Percentiles rank a stretch among this genome's conserved stretches.
These are phyloP conservation scores for Noturus placidus DNA, from an alignment of 2,113 vertebrate species.

Conservation along the genomic window DNA sequence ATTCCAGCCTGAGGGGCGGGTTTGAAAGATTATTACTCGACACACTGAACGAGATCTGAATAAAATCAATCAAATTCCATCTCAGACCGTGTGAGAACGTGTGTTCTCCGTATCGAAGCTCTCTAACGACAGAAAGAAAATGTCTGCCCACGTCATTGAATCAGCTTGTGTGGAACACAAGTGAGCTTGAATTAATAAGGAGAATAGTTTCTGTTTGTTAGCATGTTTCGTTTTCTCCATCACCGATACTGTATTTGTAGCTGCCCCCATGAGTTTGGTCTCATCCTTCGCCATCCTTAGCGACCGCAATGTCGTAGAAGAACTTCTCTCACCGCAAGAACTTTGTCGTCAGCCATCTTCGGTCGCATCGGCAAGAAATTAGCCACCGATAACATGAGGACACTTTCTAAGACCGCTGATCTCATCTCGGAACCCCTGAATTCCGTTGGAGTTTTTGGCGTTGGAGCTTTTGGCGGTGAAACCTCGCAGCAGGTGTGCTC, in stretches of 20 bases:
- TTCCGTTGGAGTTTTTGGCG: too few relatives aligned
- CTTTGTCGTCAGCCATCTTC: background rate
- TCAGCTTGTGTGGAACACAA: background rate
- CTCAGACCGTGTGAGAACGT: background rate
- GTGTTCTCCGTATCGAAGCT: background rate
- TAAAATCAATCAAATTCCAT: background rate
- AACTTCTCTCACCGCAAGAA: background rate
- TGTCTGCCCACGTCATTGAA: background rate
- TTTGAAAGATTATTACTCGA: background rate
- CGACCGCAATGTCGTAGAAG: too few relatives aligned
- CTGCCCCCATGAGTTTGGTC: background rate
- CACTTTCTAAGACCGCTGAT: background rate
- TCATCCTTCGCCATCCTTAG: too few relatives aligned
- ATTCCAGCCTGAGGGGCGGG: background rate
- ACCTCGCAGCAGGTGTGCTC: slow-evolving; percentile 37
- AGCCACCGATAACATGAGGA: background rate
- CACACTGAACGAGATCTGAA: background rate
- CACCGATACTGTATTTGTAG: background rate
- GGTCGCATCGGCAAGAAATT: background rate
- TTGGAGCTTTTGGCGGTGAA: slow-evolving; percentile 42
- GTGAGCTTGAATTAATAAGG: background rate
- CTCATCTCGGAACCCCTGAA: background rate
- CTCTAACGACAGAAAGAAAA: background rate
- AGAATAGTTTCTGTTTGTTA: background rate
- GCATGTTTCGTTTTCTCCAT: background rate